A percentile compares a stretch with the other conserved stretches of the same genome.
Conservation (phyloP, 2,888 invertebrate genomes). For the Galeopsomyia nigrocyanea region DNA sequence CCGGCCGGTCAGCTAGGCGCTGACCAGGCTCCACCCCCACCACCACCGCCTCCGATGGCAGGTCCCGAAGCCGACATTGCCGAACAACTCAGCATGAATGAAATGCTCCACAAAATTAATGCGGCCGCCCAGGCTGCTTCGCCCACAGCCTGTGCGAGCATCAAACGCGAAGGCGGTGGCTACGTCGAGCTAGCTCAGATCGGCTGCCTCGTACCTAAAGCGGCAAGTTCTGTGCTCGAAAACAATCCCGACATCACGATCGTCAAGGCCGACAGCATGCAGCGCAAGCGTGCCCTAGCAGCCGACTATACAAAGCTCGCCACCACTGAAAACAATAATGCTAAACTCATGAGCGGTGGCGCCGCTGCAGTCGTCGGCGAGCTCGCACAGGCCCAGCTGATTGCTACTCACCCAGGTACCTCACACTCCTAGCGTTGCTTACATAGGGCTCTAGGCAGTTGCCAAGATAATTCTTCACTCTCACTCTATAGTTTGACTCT, state of each 20-base stretch:
- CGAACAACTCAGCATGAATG: slow-evolving; percentile 64
- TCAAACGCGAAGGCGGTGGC: slow-evolving; percentile 67
- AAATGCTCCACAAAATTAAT: slow-evolving; percentile 68
- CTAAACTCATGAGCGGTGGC: slow-evolving; percentile 66
- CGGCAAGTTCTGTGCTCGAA: slow-evolving; percentile 68
- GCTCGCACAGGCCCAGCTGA: slow-evolving; percentile 52
- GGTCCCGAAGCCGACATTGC: slow-evolving; percentile 59
- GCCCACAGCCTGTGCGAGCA: slow-evolving; percentile 63
- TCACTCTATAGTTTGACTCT: background rate
- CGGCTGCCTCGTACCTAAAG: slow-evolving; percentile 60
- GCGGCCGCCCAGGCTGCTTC: slow-evolving; percentile 56
- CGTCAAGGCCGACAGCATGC: slow-evolving; percentile 73
- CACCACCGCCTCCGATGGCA: background rate
- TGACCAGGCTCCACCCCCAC: background rate
- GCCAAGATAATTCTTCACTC: background rate
- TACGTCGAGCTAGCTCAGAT: slow-evolving; percentile 64
- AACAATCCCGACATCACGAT: slow-evolving; percentile 75
- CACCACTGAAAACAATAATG: slow-evolving; percentile 66
- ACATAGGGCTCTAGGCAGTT: background rate
- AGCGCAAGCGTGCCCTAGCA: slow-evolving; percentile 57
- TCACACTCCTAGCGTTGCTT: background rate
- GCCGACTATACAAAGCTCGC: slow-evolving; percentile 66
- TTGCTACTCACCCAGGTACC: slow-evolving; percentile 30
- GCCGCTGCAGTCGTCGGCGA: slow-evolving; percentile 58
- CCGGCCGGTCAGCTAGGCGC: slow-evolving; percentile 50